These are phyloP conservation scores for Condylura cristata DNA, from an alignment of 2,113 vertebrate species.

Conservation along the genomic window DNA sequence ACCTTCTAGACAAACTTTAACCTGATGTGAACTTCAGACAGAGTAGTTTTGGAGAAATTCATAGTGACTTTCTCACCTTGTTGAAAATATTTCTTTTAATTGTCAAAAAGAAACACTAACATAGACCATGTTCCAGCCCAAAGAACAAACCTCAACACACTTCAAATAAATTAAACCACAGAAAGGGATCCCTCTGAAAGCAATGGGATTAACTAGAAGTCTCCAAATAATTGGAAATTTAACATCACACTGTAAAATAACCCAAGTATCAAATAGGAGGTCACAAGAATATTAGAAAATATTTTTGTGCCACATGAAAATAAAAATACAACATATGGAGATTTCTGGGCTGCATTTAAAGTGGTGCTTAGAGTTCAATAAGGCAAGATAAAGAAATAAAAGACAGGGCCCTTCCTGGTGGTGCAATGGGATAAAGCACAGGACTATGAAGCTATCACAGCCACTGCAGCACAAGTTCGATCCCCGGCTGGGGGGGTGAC, in stretches of 20 bases:
- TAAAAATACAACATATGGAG: conserved; percentile 33
- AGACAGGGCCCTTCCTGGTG: too few relatives aligned
- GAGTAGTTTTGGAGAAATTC: conserved; percentile 36
- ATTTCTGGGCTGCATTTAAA: conserved; percentile 19
- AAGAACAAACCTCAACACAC: conserved; percentile 38
- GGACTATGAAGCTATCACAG: too few relatives aligned
- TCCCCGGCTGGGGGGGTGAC: too few relatives aligned
- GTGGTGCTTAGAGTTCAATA: neutral
- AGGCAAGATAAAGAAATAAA: neutral
- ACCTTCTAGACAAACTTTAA: conserved; percentile 60
- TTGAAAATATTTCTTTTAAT: conserved; percentile 20
- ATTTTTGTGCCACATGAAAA: conserved; percentile 34
- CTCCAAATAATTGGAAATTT: conserved; percentile 44
- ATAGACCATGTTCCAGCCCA: neutral
- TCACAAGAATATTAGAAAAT: conserved; percentile 50
- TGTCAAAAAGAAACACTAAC: conserved; percentile 44
- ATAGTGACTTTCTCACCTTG: neutral
- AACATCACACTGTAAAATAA: conserved; percentile 52
- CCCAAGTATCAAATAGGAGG: conserved; percentile 6
- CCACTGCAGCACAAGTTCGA: too few relatives aligned
- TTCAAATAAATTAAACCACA: conserved; percentile 48
- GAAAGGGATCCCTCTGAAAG: conserved; percentile 3
- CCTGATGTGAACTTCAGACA: conserved; percentile 68
- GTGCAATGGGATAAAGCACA: too few relatives aligned
- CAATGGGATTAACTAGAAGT: conserved; percentile 41